Evolutionary conservation across 2,797 vertebrate species (phyloP).

Genomic region (Pempheris klunzingeri): DNA sequence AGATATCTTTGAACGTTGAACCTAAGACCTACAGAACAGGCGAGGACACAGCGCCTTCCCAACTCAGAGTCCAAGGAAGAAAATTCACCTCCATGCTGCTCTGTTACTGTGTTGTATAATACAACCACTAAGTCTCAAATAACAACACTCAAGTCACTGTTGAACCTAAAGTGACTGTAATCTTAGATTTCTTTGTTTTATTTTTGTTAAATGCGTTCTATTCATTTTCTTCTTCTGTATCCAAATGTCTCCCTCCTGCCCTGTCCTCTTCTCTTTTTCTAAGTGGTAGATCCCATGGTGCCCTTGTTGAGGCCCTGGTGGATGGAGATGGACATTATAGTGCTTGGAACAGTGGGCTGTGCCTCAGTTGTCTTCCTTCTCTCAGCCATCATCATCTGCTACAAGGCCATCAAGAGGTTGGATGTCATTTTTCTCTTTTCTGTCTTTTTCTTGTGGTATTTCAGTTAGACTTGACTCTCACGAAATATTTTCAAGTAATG

Average conservation of each 20-base stretch:
- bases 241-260: slow-evolving; percentile 41
- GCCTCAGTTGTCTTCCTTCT: slow-evolving; percentile 92
- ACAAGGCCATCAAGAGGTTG: slow-evolving; percentile 99
- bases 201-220: slow-evolving; percentile 16
- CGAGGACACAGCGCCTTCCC: slow-evolving; percentile 56
- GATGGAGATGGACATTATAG: slow-evolving; percentile 92
- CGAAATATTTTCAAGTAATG: slow-evolving; percentile 16
- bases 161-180: not conserved
- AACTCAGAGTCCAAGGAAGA: slow-evolving; percentile 28
- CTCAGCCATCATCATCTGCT: slow-evolving; percentile 95
- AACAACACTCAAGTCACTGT: not conserved
- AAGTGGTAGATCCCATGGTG: slow-evolving; percentile 87
- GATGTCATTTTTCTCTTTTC: slow-evolving; percentile 32
- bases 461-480: not conserved
- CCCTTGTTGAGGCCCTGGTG: slow-evolving; percentile 89
- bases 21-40: slow-evolving; percentile 70
- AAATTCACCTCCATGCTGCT: slow-evolving; percentile 33
- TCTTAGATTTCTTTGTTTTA: not conserved
- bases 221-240: slow-evolving; percentile 32
- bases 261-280: slow-evolving; percentile 37
- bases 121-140: slow-evolving; percentile 9
- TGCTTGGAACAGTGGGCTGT: slow-evolving; percentile 91
- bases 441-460: not conserved
- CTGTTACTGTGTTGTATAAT: slow-evolving; percentile 44
- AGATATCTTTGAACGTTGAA: slow-evolving; percentile 79